Percentiles rank a stretch among this genome's conserved stretches.
These are phyloP conservation scores for Sarcophaga caerulescens DNA, from an alignment of 2,888 invertebrate genomes.

Conservation along the genomic window DNA sequence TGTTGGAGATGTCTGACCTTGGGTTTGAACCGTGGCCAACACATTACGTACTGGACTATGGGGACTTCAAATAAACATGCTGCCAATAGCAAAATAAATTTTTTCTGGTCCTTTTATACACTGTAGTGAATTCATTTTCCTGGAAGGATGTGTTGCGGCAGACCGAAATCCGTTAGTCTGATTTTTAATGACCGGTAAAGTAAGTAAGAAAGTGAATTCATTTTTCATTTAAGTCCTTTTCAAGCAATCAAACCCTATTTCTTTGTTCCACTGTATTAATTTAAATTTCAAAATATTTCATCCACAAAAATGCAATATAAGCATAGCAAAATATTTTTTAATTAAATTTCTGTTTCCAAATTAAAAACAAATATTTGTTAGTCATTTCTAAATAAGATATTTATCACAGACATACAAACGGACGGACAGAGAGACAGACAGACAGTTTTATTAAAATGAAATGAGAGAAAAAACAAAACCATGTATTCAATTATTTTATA, in stretches of 20 bases:
- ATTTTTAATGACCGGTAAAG: too few relatives aligned
- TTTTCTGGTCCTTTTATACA: too few relatives aligned
- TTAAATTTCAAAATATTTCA: not conserved
- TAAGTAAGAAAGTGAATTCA: too few relatives aligned
- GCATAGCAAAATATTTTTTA: not conserved
- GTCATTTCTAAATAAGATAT: slow-evolving; percentile 13
- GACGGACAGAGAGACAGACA: not conserved
- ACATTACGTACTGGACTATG: too few relatives aligned
- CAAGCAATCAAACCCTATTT: not conserved
- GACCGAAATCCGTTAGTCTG: too few relatives aligned
- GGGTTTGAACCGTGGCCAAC: too few relatives aligned
- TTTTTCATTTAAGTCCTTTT: too few relatives aligned
- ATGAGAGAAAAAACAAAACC: not conserved
- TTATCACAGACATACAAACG: not conserved
- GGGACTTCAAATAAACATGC: too few relatives aligned
- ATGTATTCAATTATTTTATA: not conserved
- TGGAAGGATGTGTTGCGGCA: too few relatives aligned
- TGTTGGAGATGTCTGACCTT: too few relatives aligned
- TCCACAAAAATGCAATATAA: not conserved
- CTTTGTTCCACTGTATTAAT: not conserved
- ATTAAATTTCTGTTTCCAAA: not conserved
- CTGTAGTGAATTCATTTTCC: too few relatives aligned
- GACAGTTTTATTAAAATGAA: not conserved
- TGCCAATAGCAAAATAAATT: too few relatives aligned
- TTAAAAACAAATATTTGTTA: slow-evolving; percentile 8